A percentile compares a stretch with the other conserved stretches of the same genome.
Conservation (phyloP, 2,797 vertebrate species). For the Phataginus tetradactyla region DNA sequence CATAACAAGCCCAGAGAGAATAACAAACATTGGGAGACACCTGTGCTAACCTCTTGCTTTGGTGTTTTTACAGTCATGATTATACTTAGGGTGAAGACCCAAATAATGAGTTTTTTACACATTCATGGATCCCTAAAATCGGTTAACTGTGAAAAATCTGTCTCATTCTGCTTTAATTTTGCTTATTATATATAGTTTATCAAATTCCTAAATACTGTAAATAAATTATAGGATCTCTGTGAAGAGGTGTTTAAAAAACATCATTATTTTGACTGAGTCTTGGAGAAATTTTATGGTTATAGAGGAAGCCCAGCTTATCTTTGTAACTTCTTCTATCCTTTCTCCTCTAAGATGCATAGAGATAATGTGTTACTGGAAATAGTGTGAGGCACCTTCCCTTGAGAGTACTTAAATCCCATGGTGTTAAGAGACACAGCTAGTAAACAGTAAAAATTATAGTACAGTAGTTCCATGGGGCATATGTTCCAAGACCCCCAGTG, state of each 20-base stretch:
- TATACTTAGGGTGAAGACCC: neutral
- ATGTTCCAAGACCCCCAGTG: neutral
- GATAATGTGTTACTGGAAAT: neutral
- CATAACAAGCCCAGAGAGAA: neutral
- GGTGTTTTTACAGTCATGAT: neutral
- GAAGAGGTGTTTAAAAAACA: neutral
- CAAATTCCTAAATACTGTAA: neutral
- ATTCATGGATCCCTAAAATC: neutral
- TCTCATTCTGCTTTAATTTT: slow-evolving; percentile 12
- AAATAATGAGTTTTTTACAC: neutral
- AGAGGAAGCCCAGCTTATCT: neutral
- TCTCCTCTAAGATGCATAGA: neutral
- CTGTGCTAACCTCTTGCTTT: neutral
- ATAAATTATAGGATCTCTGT: neutral
- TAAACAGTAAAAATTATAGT: slow-evolving; percentile 15
- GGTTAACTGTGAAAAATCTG: neutral
- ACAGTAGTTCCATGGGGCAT: neutral
- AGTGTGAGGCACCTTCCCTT: neutral
- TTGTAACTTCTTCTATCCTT: neutral
- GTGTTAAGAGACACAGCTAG: neutral
- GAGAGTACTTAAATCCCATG: neutral
- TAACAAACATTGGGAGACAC: neutral
- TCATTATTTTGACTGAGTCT: neutral
- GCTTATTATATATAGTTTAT: neutral
- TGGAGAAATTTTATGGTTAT: neutral